phyloP scores from a whole-genome alignment of 2,888 invertebrate species.

The Leptinotarsa haldemani region DNA sequence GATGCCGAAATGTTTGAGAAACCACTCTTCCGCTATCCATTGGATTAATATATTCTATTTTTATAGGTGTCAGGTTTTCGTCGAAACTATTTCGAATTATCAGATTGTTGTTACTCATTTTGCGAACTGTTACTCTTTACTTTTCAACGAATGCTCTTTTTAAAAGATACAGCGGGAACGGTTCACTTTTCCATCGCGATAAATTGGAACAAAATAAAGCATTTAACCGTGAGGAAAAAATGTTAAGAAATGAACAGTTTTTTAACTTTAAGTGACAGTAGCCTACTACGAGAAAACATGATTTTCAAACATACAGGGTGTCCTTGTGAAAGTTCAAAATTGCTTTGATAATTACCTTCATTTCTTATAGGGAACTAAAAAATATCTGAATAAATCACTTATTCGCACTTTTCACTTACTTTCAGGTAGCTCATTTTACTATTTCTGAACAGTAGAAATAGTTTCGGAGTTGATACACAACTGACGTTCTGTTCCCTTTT shows the following conservation, averaged over 20 bases:
- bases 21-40: conserved; percentile 51
- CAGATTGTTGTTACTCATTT: conserved; percentile 48
- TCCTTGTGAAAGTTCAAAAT: not conserved
- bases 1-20: conserved; percentile 50
- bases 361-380: not conserved
- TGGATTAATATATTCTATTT: conserved; percentile 52
- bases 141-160: conserved; percentile 2
- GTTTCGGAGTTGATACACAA: conserved; percentile 9
- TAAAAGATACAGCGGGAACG: conserved; percentile 33
- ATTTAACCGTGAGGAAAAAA: conserved; percentile 34
- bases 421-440: conserved; percentile 8
- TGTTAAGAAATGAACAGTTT: conserved; percentile 34
- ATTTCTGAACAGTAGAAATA: not conserved
- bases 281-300: conserved; percentile 14
- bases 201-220: conserved; percentile 36
- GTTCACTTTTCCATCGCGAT: conserved; percentile 36
- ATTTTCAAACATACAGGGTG: conserved; percentile 16
- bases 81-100: conserved; percentile 47
- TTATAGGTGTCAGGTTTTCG: conserved; percentile 45
- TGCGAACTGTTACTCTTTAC: conserved; percentile 1
- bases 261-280: conserved; percentile 36
- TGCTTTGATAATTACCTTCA: conserved; percentile 1
- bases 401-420: conserved; percentile 10
- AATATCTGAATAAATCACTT: not conserved
- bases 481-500: conserved; percentile 4